phyloP scores from a whole-genome alignment of 2,888 invertebrate genomes.

The Psylliodes chrysocephalus region DNA sequence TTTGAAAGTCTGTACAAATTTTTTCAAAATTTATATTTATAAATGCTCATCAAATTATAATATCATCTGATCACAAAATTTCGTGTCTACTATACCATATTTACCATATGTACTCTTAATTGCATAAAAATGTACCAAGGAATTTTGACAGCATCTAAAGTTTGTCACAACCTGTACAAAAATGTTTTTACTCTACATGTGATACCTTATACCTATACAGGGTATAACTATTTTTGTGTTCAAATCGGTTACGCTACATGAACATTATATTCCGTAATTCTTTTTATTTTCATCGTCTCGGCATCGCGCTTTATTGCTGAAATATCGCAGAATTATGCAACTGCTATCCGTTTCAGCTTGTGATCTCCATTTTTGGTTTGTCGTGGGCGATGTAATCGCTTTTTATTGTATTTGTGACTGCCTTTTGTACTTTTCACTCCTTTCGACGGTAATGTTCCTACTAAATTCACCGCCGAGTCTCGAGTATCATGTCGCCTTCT shows the following conservation, averaged over 20 bases:
- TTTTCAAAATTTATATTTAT: no score
- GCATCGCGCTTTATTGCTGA: constrained; percentile 31
- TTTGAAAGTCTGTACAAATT: no score
- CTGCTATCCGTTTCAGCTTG: constrained; percentile 36
- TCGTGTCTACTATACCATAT: no score
- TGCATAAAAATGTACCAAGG: no score
- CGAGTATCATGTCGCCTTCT: no score
- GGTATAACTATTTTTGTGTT: constrained; percentile 7
- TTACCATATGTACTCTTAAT: no score
- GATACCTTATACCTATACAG: no score
- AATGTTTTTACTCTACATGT: no score
- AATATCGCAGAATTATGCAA: constrained; percentile 48
- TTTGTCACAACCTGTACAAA: no score
- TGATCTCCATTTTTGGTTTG: constrained; percentile 49
- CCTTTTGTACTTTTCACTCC: constrained; percentile 29
- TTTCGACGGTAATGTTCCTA: constrained; percentile 4
- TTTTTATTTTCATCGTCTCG: constrained; percentile 20
- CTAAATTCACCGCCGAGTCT: not conserved
- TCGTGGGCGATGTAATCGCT: constrained; percentile 47
- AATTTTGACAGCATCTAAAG: no score
- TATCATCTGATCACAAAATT: no score
- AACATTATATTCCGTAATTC: constrained; percentile 16
- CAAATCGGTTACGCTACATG: constrained; percentile 30
- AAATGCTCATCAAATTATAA: no score
- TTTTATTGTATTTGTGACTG: constrained; percentile 39